Conservation (phyloP, 2,797 vertebrate species). For the Sylvilagus floridanus region DNA sequence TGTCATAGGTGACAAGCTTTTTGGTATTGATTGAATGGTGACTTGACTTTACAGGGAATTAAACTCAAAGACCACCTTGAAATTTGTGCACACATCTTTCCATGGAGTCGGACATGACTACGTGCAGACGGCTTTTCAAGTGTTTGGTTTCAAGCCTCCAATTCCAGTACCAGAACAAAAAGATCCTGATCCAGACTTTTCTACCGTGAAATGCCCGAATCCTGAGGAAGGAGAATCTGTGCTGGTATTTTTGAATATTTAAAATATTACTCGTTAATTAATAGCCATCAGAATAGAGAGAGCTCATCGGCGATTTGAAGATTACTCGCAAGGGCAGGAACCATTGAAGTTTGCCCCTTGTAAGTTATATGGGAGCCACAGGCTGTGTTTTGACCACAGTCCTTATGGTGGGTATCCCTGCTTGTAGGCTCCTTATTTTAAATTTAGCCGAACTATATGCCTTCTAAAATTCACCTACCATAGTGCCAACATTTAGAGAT, state of each 20-base stretch:
- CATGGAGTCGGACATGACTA: conserved; percentile 96
- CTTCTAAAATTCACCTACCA: conserved; percentile 52
- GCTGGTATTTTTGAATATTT: conserved; percentile 89
- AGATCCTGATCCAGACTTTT: conserved; percentile 96
- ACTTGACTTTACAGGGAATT: conserved; percentile 89
- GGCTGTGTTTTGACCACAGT: conserved; percentile 49
- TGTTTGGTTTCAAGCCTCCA: conserved; percentile 93
- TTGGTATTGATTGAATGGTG: neutral
- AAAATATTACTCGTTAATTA: conserved; percentile 47
- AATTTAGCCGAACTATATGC: conserved; percentile 6
- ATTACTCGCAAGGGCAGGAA: conserved; percentile 51
- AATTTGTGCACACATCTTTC: conserved; percentile 96
- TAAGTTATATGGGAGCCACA: neutral
- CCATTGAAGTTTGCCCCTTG: conserved; percentile 34
- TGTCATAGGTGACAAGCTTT: neutral
- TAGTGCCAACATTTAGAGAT: neutral
- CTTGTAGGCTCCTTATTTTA: conserved; percentile 40
- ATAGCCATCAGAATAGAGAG: neutral
- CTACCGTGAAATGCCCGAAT: conserved; percentile 95
- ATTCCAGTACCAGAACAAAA: conserved; percentile 97
- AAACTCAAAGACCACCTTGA: conserved; percentile 90
- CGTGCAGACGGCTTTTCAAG: conserved; percentile 93
- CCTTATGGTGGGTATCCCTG: neutral
- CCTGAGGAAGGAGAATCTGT: conserved; percentile 97
- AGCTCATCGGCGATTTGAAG: neutral